These are phyloP conservation scores for Megastigmus dorsalis DNA, from an alignment of 2,888 invertebrate genomes.

Conservation along the genomic window DNA sequence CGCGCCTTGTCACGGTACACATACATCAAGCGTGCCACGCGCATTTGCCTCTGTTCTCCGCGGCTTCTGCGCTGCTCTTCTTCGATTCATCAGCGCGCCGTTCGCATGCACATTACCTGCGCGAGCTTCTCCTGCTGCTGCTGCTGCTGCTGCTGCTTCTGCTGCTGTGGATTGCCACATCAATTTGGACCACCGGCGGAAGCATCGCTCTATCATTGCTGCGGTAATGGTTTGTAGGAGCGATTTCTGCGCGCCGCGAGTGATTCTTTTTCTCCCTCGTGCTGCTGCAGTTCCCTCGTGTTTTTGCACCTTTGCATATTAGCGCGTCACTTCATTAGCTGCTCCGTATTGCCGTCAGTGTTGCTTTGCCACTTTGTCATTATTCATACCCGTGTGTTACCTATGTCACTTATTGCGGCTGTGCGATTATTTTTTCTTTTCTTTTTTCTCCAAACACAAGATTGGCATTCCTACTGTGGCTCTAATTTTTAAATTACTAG, in stretches of 20 bases:
- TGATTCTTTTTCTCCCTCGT: background rate
- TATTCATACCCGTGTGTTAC: conserved; percentile 24
- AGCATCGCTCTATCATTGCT: conserved; percentile 3
- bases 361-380: background rate
- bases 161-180: background rate
- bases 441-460: no score
- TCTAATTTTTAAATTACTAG: no score
- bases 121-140: no score
- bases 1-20: conserved; percentile 14
- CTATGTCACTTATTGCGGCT: conserved; percentile 30
- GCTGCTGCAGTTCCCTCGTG: background rate
- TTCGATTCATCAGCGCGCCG: conserved; percentile 33
- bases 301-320: conserved; percentile 27
- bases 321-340: conserved; percentile 31
- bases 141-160: background rate
- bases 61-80: background rate
- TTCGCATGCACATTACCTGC: background rate
- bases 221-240: background rate
- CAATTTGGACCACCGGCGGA: conserved; percentile 37
- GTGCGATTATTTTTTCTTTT: no score
- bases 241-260: background rate
- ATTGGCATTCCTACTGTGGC: no score
- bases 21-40: conserved; percentile 2
- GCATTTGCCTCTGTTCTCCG: no score
- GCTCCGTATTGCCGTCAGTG: background rate